phyloP scores from a whole-genome alignment of 2,797 vertebrate species.

The Anguilla obscura region DNA sequence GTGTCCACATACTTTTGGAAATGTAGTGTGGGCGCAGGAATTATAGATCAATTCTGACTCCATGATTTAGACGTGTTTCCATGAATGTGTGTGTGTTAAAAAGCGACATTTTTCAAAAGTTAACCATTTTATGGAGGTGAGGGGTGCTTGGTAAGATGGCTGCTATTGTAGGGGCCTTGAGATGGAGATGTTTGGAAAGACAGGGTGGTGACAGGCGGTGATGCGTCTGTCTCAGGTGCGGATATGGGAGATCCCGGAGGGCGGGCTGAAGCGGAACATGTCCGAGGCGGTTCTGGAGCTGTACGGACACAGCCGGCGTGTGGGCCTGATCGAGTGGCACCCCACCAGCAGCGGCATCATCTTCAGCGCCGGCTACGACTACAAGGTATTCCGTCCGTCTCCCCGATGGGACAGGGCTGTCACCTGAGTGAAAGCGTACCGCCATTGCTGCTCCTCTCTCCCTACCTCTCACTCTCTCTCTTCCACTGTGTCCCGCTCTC shows the following conservation, averaged over 20 bases:
- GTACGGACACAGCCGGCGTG: constrained; percentile 93
- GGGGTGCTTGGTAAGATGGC: neutral
- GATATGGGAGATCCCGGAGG: constrained; percentile 96
- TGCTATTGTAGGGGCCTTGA: neutral
- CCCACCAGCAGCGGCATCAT: constrained; percentile 94
- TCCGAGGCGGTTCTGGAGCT: constrained; percentile 88
- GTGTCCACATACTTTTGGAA: no score
- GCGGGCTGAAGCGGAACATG: constrained; percentile 89
- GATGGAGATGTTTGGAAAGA: neutral
- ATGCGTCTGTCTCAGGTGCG: constrained; percentile 75
- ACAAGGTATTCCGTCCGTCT: constrained; percentile 77
- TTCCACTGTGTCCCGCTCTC: neutral
- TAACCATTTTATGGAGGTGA: neutral
- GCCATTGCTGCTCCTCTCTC: neutral
- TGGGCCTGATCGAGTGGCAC: constrained; percentile 97
- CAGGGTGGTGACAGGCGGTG: neutral
- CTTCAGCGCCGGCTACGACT: constrained; percentile 96
- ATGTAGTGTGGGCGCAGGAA: no score
- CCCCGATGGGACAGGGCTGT: neutral
- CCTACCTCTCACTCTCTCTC: neutral
- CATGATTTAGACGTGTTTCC: neutral
- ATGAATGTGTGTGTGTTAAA: neutral
- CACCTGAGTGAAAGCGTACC: neutral
- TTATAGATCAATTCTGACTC: neutral
- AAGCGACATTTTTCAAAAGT: neutral